Evolutionary conservation across 2,797 vertebrate species (phyloP), one percentile per base, ranked within the genome.

Genomic region (Champsocephalus esox): DNA sequence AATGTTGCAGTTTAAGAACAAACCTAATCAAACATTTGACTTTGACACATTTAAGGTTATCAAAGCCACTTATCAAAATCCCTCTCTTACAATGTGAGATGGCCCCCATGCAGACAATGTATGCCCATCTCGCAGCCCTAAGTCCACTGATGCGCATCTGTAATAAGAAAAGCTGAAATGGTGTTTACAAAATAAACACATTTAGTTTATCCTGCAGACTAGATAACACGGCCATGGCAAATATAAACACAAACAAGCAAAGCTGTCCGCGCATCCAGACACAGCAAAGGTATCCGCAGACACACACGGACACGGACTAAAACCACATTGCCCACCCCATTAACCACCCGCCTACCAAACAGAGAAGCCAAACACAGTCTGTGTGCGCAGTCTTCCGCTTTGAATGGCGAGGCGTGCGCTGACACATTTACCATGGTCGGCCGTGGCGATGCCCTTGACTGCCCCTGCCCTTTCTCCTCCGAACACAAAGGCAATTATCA

Each of bases 401-500:
- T 73, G 46, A 81, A 73, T 78, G 34, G 14, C 59, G 52, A 73
- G 73, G 79, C 67, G 32, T 19, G 51, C 24, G 9, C 19, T 52
- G 70, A 80, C 81, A 81, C 80, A 89, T 87, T 83, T 63, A 68
- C 77, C 79, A n/a, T 55, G 13, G 68, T 73, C 66, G 70, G 75
- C 76, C 16, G 34, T 3, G 73, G 45, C 45, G 13, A 48, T 83
- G 90, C 87, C 93, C 92, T 93, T 93, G 89, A 91, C 88, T 65
- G 75, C 61, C 78, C 72, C 60, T 66, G 79, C 68, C 77, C 88
- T 85, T 85, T 76, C 81, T 83, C 75, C 71, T 56, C 46, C 4
- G 58, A 77, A 87, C 80, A 83, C 83, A 71, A 82, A 91, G 82
- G 82, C 86, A 93, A 92, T 93, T 92, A 92, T 91, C 90, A 79